Evolutionary conservation across 2,888 invertebrate species (phyloP).

Genomic region (Suillia variegata): DNA sequence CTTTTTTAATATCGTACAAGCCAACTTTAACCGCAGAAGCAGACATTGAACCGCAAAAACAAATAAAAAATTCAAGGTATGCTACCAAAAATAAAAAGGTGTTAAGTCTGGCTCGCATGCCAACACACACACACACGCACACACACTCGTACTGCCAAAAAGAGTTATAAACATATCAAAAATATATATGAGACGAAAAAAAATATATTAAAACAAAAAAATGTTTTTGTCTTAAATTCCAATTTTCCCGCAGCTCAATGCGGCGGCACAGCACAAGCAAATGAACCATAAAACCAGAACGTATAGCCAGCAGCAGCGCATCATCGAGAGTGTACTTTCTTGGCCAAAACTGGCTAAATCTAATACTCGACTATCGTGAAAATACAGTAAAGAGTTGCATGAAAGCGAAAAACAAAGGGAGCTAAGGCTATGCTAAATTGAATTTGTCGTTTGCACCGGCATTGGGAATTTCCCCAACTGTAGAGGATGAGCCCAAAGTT

Average conservation of each 20-base stretch:
- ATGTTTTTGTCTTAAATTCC: slow-evolving; percentile 29
- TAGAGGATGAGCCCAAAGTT: slow-evolving; percentile 6
- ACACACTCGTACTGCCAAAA: background rate
- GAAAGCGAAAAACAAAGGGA: background rate
- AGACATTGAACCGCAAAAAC: slow-evolving; percentile 7
- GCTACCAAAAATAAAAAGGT: slow-evolving; percentile 17
- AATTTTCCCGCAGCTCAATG: slow-evolving; percentile 24
- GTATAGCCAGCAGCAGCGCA: slow-evolving; percentile 35
- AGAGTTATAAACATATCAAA: slow-evolving; percentile 8
- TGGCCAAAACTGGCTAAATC: slow-evolving; percentile 4
- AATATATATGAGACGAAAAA: background rate
- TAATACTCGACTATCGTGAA: background rate
- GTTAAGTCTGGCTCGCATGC: slow-evolving; percentile 17
- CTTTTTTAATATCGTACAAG: too few relatives aligned
- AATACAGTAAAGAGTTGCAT: background rate
- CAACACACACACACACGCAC: background rate
- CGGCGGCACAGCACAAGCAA: slow-evolving; percentile 30
- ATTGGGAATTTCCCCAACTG: background rate
- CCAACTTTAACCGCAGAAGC: too few relatives aligned
- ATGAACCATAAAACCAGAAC: slow-evolving; percentile 47
- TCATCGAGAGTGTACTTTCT: background rate
- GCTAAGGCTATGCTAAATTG: slow-evolving; percentile 34
- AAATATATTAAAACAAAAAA: background rate
- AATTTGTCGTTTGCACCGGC: slow-evolving; percentile 25
- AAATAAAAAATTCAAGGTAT: slow-evolving; percentile 18